Base-by-base conservation (phyloP, 2,888 invertebrate species). In the Mesochorus sp. region DNA sequence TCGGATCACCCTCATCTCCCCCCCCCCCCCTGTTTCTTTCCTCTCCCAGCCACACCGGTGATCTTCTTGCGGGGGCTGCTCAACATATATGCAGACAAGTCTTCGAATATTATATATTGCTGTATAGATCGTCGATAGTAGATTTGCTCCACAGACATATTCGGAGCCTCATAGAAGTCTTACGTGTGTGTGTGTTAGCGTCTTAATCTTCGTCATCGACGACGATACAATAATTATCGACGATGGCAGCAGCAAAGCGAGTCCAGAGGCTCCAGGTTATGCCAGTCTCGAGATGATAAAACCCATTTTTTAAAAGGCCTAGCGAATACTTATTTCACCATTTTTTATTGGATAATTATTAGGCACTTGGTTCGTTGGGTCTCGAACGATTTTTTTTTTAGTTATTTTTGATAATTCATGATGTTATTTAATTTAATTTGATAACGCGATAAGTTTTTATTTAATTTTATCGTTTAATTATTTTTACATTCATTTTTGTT, bases 101-200 rank as follows among this genome's bases (percentile, higher is more conserved):
- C 34, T 17, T 17, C 2, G 49, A 10, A 8, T 12, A 17, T n/a
- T 28, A 17, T 12, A 12, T 26, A 34, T 42, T 66, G 21, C 19
- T 39, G n/a, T n/a, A n/a, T n/a, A 66, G 53, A 66, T 66, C 26
- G 26, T 39, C 51, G 51, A n/a, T n/a, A 66, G n/a, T 39, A 51
- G 53, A 66, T 51, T 53, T 39, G 39, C 31, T 62, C 8, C n/a
- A 1, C 34, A 2, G 1, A n/a, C 8, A 34, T 4, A 39, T 12
- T 14, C 39, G 39, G 31, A 49, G n/a, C 12, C 21, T 14, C 6
- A 51, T 34, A 8, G 4, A 17, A 10, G 14, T 28, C 28, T 26
- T 42, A 26, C 5, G 10, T 26, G 17, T 26, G 17, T 26, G 61
- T 28, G 44, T 17, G 12, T n/a, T 6, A 34, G 8, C 4, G 8